These are phyloP conservation scores for Papilio dardanus DNA, from an alignment of 1,140 invertebrate genomes.

Conservation along the genomic window DNA sequence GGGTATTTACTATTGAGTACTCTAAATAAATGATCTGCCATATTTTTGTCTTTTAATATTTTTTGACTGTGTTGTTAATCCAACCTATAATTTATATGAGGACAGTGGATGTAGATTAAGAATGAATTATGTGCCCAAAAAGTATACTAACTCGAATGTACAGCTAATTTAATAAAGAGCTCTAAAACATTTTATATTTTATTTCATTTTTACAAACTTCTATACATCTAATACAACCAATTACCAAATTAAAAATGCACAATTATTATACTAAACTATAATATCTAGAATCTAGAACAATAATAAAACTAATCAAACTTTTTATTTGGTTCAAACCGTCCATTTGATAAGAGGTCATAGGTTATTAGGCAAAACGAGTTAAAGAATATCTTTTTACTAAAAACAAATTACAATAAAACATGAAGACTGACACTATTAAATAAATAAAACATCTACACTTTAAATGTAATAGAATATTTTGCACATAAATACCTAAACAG, in stretches of 20 bases:
- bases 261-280: constrained; percentile 8
- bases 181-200: constrained; percentile 75
- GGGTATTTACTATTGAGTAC: constrained; percentile 78
- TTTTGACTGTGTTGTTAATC: constrained; percentile 75
- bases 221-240: constrained; percentile 7
- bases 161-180: constrained; percentile 83
- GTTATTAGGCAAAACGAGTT: neutral
- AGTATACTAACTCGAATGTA: constrained; percentile 83
- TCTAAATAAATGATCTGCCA: constrained; percentile 81
- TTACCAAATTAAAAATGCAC: neutral
- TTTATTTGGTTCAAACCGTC: neutral
- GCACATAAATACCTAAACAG: neutral
- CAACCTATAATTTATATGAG: constrained; percentile 71
- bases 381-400: neutral
- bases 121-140: constrained; percentile 82
- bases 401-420: neutral
- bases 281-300: neutral
- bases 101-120: constrained; percentile 76
- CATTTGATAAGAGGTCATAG: neutral
- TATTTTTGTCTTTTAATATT: constrained; percentile 80
- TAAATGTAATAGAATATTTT: neutral
- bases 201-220: constrained; percentile 35
- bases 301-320: constrained; percentile 4
- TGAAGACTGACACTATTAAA: neutral
- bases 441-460: neutral